Conservation (phyloP, 2,888 invertebrate species). For the Ditula angustiorana region DNA sequence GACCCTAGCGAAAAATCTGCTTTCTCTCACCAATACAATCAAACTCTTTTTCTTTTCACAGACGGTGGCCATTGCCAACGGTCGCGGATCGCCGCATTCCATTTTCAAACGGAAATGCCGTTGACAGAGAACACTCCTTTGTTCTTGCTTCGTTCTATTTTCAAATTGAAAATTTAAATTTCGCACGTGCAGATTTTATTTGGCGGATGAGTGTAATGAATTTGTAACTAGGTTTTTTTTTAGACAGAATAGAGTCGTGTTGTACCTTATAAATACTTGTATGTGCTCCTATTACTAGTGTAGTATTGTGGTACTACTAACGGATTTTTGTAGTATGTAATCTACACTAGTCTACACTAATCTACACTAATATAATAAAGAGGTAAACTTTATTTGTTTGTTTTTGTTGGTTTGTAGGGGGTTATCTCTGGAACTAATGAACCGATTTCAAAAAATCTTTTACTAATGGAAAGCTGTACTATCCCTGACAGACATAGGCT, state of each 20-base stretch:
- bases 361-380: too few relatives aligned
- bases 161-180: constrained; percentile 57
- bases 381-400: too few relatives aligned
- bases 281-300: too few relatives aligned
- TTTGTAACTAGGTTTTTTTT: constrained; percentile 19
- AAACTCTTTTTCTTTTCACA: constrained; percentile 57
- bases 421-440: too few relatives aligned
- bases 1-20: constrained; percentile 34
- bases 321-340: too few relatives aligned
- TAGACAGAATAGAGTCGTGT: background rate
- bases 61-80: constrained; percentile 55
- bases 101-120: constrained; percentile 75
- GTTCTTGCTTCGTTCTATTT: constrained; percentile 67
- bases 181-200: constrained; percentile 59
- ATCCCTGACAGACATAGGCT: too few relatives aligned
- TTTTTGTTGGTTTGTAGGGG: too few relatives aligned
- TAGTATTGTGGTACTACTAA: too few relatives aligned
- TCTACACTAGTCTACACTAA: too few relatives aligned
- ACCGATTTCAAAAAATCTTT: too few relatives aligned
- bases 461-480: too few relatives aligned
- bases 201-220: constrained; percentile 47
- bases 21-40: constrained; percentile 28
- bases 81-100: constrained; percentile 66
- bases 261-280: too few relatives aligned
- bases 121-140: constrained; percentile 78